These are phyloP conservation scores for Gila orcuttii DNA, from an alignment of 2,113 vertebrate genomes.

Conservation along the genomic window DNA sequence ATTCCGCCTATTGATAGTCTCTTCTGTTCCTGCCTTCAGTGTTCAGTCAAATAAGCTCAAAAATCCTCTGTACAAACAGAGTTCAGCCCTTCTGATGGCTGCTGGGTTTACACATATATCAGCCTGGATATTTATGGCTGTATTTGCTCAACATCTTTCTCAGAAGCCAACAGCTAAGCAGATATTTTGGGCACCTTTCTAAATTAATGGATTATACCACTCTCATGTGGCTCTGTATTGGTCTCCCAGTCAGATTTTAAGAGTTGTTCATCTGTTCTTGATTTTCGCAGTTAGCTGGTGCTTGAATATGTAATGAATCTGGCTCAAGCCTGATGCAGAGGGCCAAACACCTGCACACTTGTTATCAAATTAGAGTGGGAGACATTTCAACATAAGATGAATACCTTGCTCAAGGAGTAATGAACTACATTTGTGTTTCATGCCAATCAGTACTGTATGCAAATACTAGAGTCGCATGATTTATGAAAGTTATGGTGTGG, in stretches of 20 bases:
- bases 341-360: constrained; percentile 2
- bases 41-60: constrained; percentile 54
- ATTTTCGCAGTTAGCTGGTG: not conserved
- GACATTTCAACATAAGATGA: not conserved
- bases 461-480: not conserved
- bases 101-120: constrained; percentile 28
- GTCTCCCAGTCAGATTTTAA: not conserved
- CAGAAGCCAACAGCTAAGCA: not conserved
- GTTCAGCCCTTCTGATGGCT: constrained; percentile 35
- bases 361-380: not conserved
- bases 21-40: constrained; percentile 45
- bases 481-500: not conserved
- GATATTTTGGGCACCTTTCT: constrained; percentile 2
- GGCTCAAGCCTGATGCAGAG: not conserved
- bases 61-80: constrained; percentile 50
- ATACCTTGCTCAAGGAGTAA: not conserved
- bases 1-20: constrained; percentile 66
- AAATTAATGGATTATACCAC: not conserved
- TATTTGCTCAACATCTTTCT: constrained; percentile 16
- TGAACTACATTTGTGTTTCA: not conserved
- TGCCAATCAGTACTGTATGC: not conserved
- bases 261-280: not conserved
- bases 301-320: not conserved
- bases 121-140: constrained; percentile 4
- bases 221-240: not conserved